Evolutionary conservation across 1,140 invertebrate species (phyloP).

Genomic region (Aphidius ervi): DNA sequence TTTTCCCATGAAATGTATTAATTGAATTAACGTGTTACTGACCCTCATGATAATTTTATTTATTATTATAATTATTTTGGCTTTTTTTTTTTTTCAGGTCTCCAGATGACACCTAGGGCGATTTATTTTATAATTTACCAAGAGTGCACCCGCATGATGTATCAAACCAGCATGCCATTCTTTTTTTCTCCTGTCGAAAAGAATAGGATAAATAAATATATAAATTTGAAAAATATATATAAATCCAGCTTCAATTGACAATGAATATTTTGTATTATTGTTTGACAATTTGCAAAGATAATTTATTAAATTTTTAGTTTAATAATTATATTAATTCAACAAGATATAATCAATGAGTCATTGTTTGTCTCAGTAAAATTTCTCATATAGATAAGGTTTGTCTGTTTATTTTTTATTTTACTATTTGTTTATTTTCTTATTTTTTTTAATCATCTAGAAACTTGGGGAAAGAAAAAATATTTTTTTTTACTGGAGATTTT

Average conservation of each 20-base stretch:
- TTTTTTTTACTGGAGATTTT: slow-evolving; percentile 31
- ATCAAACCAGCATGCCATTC: no score
- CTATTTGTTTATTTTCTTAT: no score
- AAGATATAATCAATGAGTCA: background rate
- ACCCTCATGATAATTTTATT: no score
- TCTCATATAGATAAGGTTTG: background rate
- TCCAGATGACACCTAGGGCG: no score
- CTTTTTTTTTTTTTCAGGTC: background rate
- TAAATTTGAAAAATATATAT: background rate
- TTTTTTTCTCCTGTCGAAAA: no score
- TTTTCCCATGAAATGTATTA: no score
- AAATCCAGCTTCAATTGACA: slow-evolving; percentile 1
- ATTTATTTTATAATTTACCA: background rate
- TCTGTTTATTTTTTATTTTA: no score
- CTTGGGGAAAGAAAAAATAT: background rate
- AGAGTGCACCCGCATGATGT: slow-evolving; percentile 6
- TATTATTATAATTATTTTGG: background rate
- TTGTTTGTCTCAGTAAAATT: background rate
- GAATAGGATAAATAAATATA: background rate
- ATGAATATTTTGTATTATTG: background rate
- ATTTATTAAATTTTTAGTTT: background rate
- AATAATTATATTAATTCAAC: background rate
- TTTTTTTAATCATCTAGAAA: no score
- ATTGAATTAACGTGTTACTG: no score
- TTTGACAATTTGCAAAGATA: background rate